A percentile compares a stretch with the other conserved stretches of the same genome.
Conservation (phyloP, 2,888 invertebrate species). For the Phytoseiulus persimilis region DNA sequence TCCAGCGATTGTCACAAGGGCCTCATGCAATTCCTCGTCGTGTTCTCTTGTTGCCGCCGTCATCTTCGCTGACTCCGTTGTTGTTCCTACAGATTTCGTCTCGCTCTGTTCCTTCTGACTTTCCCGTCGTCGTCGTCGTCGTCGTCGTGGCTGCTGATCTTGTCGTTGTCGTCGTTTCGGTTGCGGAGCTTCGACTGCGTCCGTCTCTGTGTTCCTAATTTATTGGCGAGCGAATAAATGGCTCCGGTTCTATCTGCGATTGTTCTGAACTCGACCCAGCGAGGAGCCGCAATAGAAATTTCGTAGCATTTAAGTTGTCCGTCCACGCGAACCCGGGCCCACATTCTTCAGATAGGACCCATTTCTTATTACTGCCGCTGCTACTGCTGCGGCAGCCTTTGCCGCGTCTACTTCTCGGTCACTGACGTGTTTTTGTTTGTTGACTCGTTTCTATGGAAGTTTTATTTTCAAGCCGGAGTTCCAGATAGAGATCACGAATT, state of each 20-base stretch:
- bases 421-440: not conserved
- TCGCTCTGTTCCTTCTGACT: not conserved
- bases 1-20: not conserved
- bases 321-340: constrained; percentile 5
- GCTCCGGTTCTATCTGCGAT: not conserved
- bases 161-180: not conserved
- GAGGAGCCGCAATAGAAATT: constrained; percentile 5
- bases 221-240: constrained; percentile 5
- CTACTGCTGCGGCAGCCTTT: not conserved
- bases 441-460: not conserved
- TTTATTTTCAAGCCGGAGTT: not conserved
- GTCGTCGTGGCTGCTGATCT: not conserved
- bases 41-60: not conserved
- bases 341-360: not conserved
- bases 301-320: not conserved
- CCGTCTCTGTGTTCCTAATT: not conserved
- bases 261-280: not conserved
- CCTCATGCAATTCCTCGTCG: not conserved
- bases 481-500: too few relatives aligned
- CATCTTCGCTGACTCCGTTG: not conserved
- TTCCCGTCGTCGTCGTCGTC: not conserved
- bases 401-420: too few relatives aligned
- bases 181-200: not conserved
- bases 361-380: not conserved
- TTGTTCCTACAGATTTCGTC: not conserved